Base-by-base conservation (phyloP, 2,888 invertebrate genomes). In the Neocrepidodera transversa region DNA sequence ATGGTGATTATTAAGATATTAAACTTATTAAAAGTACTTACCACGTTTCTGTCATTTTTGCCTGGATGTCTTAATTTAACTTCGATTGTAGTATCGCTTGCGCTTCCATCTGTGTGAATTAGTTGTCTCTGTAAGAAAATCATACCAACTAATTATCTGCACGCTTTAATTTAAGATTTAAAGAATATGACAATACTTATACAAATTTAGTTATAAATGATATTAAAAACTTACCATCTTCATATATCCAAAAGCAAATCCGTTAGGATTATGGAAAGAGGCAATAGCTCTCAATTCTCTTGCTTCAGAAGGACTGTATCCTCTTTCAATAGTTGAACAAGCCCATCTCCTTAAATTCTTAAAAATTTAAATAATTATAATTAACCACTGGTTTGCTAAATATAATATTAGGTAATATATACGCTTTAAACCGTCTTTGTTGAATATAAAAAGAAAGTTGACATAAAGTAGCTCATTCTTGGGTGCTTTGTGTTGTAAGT, bases 61-160 rank as follows among this genome's bases (percentile, higher is more conserved):
- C 95, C 95, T 0, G 95, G 93, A 79, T 96, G 88, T n/a, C 91
- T 81, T 50, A 97, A 78, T 72, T 94, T 93, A 11, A 94, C 88
- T 80, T 95, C 93, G n/a, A 97, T 86, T 14, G 90, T 84, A 0
- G 96, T 96, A 70, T 96, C 95, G 74, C 95, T 94, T 71, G 88
- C 84, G 69, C 92, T 91, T 48, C 91, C 92, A 78, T 95, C 95
- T 66, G 83, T 86, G 78, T 95, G 91, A n/a, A 93, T 83, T 17
- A 96, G 82, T 81, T 97, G 96, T 8, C 90, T 90, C 88, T 89
- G 73, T 53, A 82, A 81, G 63, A 49, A 58, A 64, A 58, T 26
- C 54, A 35, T n/a, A n/a, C n/a, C n/a, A n/a, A n/a, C n/a, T n/a
- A n/a, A n/a, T n/a, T n/a, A n/a, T n/a, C n/a, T n/a, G n/a, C n/a